Base-by-base conservation (phyloP, 2,888 invertebrate genomes). In the Drosophila macrospina region DNA sequence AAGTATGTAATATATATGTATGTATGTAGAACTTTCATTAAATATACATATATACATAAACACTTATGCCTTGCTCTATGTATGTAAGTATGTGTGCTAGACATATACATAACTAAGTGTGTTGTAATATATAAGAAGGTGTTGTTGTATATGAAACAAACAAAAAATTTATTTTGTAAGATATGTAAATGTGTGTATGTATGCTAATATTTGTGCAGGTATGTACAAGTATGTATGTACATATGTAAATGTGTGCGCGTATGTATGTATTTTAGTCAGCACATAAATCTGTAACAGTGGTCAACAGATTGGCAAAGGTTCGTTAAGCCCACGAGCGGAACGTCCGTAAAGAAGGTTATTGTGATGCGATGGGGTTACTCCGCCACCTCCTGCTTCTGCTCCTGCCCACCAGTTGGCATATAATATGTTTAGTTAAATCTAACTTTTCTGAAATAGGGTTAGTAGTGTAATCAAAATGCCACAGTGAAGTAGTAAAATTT, bases 221-320 rank as follows among this genome's bases (percentile, higher is more conserved):
- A 50, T 63, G 28, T 69, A 48, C 15, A 42, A 30, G 26, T 47
- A 41, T 32, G 48, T 48, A 39, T 42, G 16, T 20, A 71, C 4
- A 7, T 28, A 28, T 6, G 28, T 28, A 28, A 1, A 6, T 54
- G 67, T 65, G 47, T 51, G 42, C 54, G 59, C 16, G 48, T 63
- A 63, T 57, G 42, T 68, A 50, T 52, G 39, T 65, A 42, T 47
- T 59, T 55, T 68, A 54, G 69, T 51, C 57, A 39, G 65, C 67
- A 77, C 63, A 72, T 80, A 77, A 72, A 70, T 59, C 48, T 64
- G 59, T 60, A 60, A 69, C 61, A 82, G 88, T 78, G 84, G 84
- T 85, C 86, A 85, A 78, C 78, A 87, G 86, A 85, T 87, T 85
- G 80, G 72, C 69, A 64, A 72, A 74, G 82, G 71, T 78, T 75